These are phyloP conservation scores for Siniperca obscura DNA, from an alignment of 2,797 vertebrate genomes.

Conservation along the genomic window DNA sequence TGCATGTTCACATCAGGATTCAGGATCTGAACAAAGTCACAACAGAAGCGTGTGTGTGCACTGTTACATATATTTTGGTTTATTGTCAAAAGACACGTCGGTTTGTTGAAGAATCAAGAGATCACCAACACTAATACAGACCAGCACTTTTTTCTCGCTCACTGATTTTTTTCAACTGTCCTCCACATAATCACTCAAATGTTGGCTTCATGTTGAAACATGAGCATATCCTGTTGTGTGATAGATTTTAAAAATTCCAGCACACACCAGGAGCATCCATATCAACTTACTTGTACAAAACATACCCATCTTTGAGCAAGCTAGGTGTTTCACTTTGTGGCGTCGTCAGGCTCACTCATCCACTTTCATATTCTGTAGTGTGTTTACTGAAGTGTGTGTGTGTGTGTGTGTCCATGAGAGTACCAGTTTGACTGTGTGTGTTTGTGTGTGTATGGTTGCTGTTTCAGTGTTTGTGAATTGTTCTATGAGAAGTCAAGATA, in stretches of 20 bases:
- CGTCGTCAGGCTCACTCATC: background rate
- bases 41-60: slow-evolving; percentile 39
- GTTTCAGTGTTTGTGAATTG: slow-evolving; percentile 36
- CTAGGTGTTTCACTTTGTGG: background rate
- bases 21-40: slow-evolving; percentile 56
- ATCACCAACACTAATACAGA: slow-evolving; percentile 44
- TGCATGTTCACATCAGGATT: slow-evolving; percentile 70
- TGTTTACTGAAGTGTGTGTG: slow-evolving; percentile 18
- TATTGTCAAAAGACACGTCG: slow-evolving; percentile 26
- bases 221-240: background rate
- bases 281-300: slow-evolving; percentile 4
- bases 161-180: background rate
- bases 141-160: background rate
- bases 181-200: background rate
- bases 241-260: background rate
- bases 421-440: slow-evolving; percentile 1
- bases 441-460: background rate
- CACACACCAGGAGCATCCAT: slow-evolving; percentile 14
- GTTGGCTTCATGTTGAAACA: slow-evolving; percentile 14
- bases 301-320: slow-evolving; percentile 2
- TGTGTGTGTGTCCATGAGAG: slow-evolving; percentile 11
- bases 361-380: background rate
- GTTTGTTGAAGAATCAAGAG: slow-evolving; percentile 29
- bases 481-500: slow-evolving; percentile 36
- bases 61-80: slow-evolving; percentile 35